Conservation (phyloP, 2,888 invertebrate species). For the Leptogaster cylindrica region DNA sequence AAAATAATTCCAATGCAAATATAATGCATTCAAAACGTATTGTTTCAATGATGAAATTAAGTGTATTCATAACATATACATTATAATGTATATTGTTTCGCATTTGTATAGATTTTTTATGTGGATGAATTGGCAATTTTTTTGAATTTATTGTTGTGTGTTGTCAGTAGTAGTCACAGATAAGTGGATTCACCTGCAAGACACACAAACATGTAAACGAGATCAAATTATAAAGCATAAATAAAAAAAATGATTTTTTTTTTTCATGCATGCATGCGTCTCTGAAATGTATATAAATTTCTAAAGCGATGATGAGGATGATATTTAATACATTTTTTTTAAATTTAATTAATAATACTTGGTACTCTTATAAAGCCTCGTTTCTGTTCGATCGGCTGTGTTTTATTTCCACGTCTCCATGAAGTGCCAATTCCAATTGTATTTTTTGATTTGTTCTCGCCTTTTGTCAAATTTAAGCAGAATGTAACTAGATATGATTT, state of each 20-base stretch:
- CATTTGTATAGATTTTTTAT: conserved; percentile 20
- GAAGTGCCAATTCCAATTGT: too few species aligned
- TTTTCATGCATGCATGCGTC: neutral
- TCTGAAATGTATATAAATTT: conserved; percentile 19
- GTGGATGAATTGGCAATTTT: conserved; percentile 32
- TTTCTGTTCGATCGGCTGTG: too few species aligned
- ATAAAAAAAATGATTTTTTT: conserved; percentile 1
- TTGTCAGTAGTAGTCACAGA: conserved; percentile 48
- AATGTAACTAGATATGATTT: neutral
- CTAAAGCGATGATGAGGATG: conserved; percentile 45
- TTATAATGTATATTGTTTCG: conserved; percentile 20
- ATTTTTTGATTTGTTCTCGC: too few species aligned
- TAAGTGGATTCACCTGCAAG: conserved; percentile 49
- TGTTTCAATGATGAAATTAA: neutral
- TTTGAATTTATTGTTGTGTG: conserved; percentile 40
- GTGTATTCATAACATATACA: neutral
- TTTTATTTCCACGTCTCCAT: too few species aligned
- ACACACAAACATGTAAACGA: conserved; percentile 46
- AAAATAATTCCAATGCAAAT: too few species aligned
- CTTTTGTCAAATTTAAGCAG: neutral
- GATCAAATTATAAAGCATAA: conserved; percentile 39
- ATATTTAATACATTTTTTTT: conserved; percentile 10
- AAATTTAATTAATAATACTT: neutral
- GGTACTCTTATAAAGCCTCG: neutral
- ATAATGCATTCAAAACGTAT: conserved; percentile 9